phyloP scores from a whole-genome alignment of 2,888 invertebrate species.

The Nezara viridula region DNA sequence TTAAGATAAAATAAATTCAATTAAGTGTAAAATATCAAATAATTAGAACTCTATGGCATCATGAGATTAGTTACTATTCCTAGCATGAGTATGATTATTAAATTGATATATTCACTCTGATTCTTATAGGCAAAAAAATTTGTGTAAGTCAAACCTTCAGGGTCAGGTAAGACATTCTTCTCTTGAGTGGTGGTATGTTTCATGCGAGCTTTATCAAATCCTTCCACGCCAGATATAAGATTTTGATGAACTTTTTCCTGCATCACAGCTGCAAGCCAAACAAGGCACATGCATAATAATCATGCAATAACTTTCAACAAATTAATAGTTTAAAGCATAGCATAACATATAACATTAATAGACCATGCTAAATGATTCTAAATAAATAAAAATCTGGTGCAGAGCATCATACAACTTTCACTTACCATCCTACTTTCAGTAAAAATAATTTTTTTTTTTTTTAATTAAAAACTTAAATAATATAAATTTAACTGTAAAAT shows the following conservation, averaged over 20 bases:
- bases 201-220: conserved; percentile 81
- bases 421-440: too few species aligned
- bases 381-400: neutral
- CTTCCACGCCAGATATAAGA: conserved; percentile 79
- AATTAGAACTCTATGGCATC: neutral
- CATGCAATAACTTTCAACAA: conserved; percentile 36
- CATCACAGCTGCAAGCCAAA: conserved; percentile 74
- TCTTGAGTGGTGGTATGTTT: conserved; percentile 81
- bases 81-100: neutral
- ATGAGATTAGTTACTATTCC: neutral
- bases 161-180: conserved; percentile 81
- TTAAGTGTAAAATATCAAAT: neutral
- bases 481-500: too few species aligned
- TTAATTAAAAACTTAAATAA: too few species aligned
- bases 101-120: neutral
- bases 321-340: neutral
- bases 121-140: conserved; percentile 65
- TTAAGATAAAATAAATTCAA: neutral
- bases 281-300: conserved; percentile 40
- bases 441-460: too few species aligned
- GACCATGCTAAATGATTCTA: neutral
- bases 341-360: neutral
- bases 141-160: conserved; percentile 74
- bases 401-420: too few species aligned
- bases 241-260: conserved; percentile 82